These are phyloP conservation scores for Melanogrammus aeglefinus DNA, from an alignment of 2,797 vertebrate species.

Conservation along the genomic window DNA sequence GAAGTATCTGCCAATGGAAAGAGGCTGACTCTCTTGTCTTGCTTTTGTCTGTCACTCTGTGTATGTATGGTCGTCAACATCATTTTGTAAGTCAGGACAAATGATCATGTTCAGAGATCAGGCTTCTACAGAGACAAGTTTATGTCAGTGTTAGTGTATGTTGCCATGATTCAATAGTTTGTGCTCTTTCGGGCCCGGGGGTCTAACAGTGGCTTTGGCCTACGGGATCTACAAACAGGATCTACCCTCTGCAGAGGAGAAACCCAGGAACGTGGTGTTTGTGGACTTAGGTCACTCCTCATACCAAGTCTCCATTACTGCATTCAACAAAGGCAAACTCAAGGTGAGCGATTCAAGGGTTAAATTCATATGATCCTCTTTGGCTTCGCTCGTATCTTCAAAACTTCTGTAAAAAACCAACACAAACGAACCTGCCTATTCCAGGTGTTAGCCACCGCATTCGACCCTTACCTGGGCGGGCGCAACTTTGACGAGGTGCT, in stretches of 20 bases:
- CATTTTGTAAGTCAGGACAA: neutral
- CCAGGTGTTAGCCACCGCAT: conserved; percentile 90
- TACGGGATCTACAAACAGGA: conserved; percentile 99
- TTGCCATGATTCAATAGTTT: neutral
- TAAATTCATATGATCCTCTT: conserved; percentile 18
- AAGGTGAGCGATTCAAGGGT: conserved; percentile 74
- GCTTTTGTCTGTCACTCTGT: neutral
- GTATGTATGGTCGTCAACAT: neutral
- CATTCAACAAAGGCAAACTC: conserved; percentile 97
- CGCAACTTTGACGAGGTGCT: conserved; percentile 89
- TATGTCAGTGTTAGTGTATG: neutral
- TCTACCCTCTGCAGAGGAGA: conserved; percentile 90
- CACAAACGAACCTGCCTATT: conserved; percentile 3
- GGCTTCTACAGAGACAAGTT: neutral
- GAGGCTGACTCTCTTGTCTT: neutral
- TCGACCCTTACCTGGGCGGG: conserved; percentile 87
- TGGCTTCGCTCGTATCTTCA: neutral
- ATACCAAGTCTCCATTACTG: conserved; percentile 91
- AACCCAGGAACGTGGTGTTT: conserved; percentile 93
- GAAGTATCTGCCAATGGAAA: neutral
- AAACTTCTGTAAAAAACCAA: neutral
- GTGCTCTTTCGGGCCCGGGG: neutral
- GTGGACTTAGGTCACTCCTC: conserved; percentile 96
- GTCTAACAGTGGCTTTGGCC: conserved; percentile 85
- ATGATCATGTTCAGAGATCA: neutral